These are phyloP conservation scores for Carassius gibelio DNA, from an alignment of 2,113 vertebrate species.

Conservation along the genomic window DNA sequence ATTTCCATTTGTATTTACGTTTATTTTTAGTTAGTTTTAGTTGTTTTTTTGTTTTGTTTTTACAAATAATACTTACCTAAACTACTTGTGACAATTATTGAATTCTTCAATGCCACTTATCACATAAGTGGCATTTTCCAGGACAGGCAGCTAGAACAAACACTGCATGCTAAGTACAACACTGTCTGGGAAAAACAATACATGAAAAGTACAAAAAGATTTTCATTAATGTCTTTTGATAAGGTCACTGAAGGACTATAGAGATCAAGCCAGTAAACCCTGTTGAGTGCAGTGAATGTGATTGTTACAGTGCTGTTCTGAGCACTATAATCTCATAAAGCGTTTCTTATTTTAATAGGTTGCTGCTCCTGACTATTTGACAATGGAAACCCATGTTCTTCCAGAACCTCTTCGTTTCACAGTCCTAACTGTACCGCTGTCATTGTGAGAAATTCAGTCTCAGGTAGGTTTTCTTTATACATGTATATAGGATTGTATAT, in stretches of 20 bases:
- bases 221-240: background rate
- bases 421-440: background rate
- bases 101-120: background rate
- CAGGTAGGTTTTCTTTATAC: constrained; percentile 16
- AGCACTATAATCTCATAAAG: constrained; percentile 2
- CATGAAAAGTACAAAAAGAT: background rate
- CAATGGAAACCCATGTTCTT: constrained; percentile 28
- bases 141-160: background rate
- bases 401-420: background rate
- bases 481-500: background rate
- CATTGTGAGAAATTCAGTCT: constrained; percentile 22
- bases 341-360: constrained; percentile 31
- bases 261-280: background rate
- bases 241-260: background rate
- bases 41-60: background rate
- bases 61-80: background rate
- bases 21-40: background rate
- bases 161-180: background rate
- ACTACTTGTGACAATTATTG: background rate
- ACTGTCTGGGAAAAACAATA: background rate
- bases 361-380: constrained; percentile 11
- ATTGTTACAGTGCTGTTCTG: background rate
- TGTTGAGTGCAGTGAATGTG: background rate
- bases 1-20: no score
- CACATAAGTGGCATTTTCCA: background rate